Percentiles rank a stretch among this genome's conserved stretches.
phyloP scores from a whole-genome alignment of 92 coral and sea anemone genomes.

The Heteractis magnifica region DNA sequence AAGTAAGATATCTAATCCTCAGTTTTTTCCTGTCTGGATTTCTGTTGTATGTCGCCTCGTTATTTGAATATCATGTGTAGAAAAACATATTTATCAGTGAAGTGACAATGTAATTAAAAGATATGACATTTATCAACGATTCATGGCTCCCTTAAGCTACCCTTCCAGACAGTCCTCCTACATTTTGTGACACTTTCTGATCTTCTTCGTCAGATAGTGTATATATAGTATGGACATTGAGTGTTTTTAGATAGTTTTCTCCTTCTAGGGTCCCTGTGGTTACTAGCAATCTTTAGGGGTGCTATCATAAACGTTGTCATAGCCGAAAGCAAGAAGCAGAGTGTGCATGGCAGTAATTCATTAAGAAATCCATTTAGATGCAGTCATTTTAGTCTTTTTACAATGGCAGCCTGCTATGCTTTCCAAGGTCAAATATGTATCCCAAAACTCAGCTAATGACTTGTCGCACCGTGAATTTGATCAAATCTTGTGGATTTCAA shows the following conservation, averaged over 20 bases:
- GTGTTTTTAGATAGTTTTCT: neutral
- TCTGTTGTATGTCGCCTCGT: neutral
- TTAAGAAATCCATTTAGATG: too few relatives aligned
- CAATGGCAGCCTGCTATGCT: too few relatives aligned
- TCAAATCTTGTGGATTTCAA: too few relatives aligned
- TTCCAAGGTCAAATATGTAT: too few relatives aligned
- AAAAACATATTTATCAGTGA: neutral
- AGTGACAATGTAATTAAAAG: neutral
- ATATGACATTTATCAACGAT: neutral
- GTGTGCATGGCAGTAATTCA: too few relatives aligned
- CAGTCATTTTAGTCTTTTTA: too few relatives aligned
- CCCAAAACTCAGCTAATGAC: too few relatives aligned
- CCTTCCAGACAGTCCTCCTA: neutral
- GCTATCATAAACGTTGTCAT: neutral
- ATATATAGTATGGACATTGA: neutral
- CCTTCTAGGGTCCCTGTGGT: neutral
- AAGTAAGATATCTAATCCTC: neutral
- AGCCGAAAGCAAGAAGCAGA: too few relatives aligned
- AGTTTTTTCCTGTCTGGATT: neutral
- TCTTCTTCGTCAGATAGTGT: too few relatives aligned
- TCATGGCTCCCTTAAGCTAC: neutral
- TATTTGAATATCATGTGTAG: neutral
- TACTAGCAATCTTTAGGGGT: neutral
- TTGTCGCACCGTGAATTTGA: conserved; percentile 17
- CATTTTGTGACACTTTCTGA: too few relatives aligned